A percentile compares a stretch with the other conserved stretches of the same genome.
Conservation (phyloP, 2,888 invertebrate species). For the Epiblema foenella region DNA sequence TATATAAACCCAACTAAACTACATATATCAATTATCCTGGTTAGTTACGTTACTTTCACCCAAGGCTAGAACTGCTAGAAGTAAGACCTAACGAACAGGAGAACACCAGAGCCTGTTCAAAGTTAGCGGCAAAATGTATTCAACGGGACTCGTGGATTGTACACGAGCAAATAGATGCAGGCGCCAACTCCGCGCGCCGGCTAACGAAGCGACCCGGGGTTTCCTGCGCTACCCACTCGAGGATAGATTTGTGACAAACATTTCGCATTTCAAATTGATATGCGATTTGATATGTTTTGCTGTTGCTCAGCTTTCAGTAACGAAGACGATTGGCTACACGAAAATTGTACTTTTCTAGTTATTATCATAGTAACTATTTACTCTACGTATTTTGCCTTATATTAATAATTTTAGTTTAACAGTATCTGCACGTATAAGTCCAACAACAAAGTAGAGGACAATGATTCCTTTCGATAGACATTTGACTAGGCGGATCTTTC, state of each 20-base stretch:
- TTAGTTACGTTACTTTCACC: no score
- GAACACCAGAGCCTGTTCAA: slow-evolving; percentile 11
- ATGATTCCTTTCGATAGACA: background rate
- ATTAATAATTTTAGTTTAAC: background rate
- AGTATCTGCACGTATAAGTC: background rate
- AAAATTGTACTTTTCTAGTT: slow-evolving; percentile 17
- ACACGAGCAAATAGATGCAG: slow-evolving; percentile 30
- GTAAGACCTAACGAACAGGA: background rate
- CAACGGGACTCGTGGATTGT: slow-evolving; percentile 25
- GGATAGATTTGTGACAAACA: background rate
- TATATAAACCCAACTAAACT: no score
- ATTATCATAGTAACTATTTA: background rate
- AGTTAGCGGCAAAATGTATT: slow-evolving; percentile 34
- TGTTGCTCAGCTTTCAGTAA: slow-evolving; percentile 18
- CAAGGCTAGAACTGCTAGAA: no score
- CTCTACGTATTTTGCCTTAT: background rate
- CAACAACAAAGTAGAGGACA: background rate
- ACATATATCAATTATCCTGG: no score
- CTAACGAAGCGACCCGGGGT: slow-evolving; percentile 38
- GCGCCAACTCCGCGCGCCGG: slow-evolving; percentile 31
- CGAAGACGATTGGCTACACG: slow-evolving; percentile 27
- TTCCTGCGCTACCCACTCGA: slow-evolving; percentile 12
- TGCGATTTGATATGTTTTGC: no score
- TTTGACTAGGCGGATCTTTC: background rate
- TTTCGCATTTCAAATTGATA: background rate